These are phyloP conservation scores for Volucella zonaria DNA, from an alignment of 2,888 invertebrate species.

Conservation along the genomic window DNA sequence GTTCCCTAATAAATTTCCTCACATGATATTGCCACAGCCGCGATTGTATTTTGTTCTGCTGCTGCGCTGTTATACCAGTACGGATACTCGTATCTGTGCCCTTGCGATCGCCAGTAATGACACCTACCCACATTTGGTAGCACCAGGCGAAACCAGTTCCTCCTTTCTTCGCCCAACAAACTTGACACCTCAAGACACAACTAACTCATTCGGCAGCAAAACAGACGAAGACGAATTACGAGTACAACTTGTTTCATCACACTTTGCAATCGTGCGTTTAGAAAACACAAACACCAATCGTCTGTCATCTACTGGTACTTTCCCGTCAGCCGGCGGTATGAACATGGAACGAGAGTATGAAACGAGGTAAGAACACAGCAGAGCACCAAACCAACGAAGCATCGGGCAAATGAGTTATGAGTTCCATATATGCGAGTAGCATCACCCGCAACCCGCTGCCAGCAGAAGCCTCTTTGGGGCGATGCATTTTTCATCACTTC, in stretches of 20 bases:
- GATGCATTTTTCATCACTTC: conserved; percentile 71
- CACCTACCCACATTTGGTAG: conserved; percentile 71
- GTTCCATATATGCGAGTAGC: conserved; percentile 69
- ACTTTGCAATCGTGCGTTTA: conserved; percentile 63
- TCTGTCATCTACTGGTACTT: no score
- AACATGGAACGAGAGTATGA: no score
- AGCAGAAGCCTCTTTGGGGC: neutral
- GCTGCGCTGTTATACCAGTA: conserved; percentile 41
- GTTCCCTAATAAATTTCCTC: conserved; percentile 69
- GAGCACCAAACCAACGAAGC: conserved; percentile 1
- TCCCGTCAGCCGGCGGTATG: no score
- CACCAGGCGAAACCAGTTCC: conserved; percentile 57
- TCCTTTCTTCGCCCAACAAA: conserved; percentile 40
- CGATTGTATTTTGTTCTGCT: conserved; percentile 47
- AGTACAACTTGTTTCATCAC: conserved; percentile 68
- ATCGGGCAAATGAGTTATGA: conserved; percentile 69
- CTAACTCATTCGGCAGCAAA: conserved; percentile 43
- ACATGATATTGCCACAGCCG: conserved; percentile 55
- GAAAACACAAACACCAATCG: no score
- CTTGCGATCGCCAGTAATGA: conserved; percentile 63
- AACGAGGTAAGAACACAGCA: neutral
- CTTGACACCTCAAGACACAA: conserved; percentile 59
- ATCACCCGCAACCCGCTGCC: conserved; percentile 33
- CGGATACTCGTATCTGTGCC: conserved; percentile 48
- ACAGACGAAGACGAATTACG: conserved; percentile 71